Base-by-base conservation (phyloP, 2,113 vertebrate genomes). In the Pygoscelis antarcticus region DNA sequence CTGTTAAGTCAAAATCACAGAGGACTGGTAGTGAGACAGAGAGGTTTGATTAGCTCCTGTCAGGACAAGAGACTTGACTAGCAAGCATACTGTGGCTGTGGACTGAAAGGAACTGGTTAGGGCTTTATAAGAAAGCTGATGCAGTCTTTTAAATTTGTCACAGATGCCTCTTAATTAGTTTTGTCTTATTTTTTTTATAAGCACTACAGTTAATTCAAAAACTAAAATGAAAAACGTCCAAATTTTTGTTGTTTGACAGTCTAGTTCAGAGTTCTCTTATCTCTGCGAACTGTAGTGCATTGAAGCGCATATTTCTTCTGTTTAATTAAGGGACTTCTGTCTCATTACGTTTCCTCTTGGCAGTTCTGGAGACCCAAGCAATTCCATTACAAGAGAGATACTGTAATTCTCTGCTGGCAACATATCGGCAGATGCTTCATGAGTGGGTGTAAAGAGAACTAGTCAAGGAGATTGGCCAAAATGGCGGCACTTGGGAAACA, bases 391-490 rank as follows among this genome's bases (percentile, higher is more conserved):
- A 87, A 52, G 89, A 87, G 88, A 89, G 77, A 32, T 58, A 55
- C 52, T 76, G 23, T 72, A 80, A 77, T 96, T 94, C 61, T 92
- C 62, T 89, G 16, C 30, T 87, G 82, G 91, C 86, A 91, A 6
- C 9, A 3, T 55, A 68, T 65, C 23, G 47, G 32, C 36, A 87
- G 54, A 32, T 94, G 74, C 68, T 97, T 97, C 40, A 40, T 65
- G 55, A 92, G 61, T 90, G 85, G 40, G 16, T 93, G 42, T 94
- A 83, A 93, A 94, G 82, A 61, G 85, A 84, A 74, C 89, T 85
- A 86, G 88, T 95, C 38, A 76, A 92, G 70, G 89, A 93, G 92
- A 86, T 95, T 55, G 64, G 89, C 75, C 66, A 86, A 87, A 91
- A 30, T 66, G 61, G 46, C 46, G 60, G 38, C 6, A 4, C 60